A percentile compares a stretch with the other conserved stretches of the same genome.
phyloP scores from a whole-genome alignment of 2,888 invertebrate species.

The Nephrocerus scutellatus region DNA sequence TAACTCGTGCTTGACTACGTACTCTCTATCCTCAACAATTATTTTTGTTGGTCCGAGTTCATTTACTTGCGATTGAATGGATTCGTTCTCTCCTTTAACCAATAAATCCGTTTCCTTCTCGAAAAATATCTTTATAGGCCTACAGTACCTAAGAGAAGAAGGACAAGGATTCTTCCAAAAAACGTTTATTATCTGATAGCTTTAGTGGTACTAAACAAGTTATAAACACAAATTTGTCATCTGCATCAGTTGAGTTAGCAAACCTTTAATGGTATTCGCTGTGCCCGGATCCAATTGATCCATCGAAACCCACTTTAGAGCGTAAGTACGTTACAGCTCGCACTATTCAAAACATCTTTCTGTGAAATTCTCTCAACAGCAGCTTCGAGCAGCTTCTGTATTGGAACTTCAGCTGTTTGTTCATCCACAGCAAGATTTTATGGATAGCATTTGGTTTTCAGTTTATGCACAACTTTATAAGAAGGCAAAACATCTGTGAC shows the following conservation, averaged over 20 bases:
- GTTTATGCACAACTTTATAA: slow-evolving; percentile 1
- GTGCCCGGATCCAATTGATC: neutral
- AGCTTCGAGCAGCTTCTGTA: neutral
- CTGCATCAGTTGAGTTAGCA: slow-evolving; percentile 4
- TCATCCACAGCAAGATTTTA: slow-evolving; percentile 5
- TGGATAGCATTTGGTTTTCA: slow-evolving; percentile 2
- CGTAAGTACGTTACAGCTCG: slow-evolving; percentile 1
- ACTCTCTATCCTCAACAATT: too few species aligned
- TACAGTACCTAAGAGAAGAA: neutral
- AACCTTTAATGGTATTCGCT: neutral
- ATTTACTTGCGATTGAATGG: slow-evolving; percentile 1
- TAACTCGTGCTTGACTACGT: too few species aligned
- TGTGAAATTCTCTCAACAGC: neutral
- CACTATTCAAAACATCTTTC: slow-evolving; percentile 1
- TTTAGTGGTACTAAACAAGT: slow-evolving; percentile 4
- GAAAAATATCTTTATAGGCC: slow-evolving; percentile 2
- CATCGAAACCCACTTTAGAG: slow-evolving; percentile 2
- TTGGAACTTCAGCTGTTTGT: slow-evolving; percentile 3
- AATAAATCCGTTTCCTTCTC: neutral
- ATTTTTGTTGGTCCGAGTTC: slow-evolving; percentile 1
- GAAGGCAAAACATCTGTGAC: slow-evolving; percentile 3
- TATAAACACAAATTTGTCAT: slow-evolving; percentile 5
- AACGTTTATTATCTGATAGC: slow-evolving; percentile 1
- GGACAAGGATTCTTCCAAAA: slow-evolving; percentile 2
- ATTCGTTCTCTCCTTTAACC: neutral